Evolutionary conservation across 2,113 vertebrate species (phyloP).

Genomic region (Apistogramma diplotaenia): DNA sequence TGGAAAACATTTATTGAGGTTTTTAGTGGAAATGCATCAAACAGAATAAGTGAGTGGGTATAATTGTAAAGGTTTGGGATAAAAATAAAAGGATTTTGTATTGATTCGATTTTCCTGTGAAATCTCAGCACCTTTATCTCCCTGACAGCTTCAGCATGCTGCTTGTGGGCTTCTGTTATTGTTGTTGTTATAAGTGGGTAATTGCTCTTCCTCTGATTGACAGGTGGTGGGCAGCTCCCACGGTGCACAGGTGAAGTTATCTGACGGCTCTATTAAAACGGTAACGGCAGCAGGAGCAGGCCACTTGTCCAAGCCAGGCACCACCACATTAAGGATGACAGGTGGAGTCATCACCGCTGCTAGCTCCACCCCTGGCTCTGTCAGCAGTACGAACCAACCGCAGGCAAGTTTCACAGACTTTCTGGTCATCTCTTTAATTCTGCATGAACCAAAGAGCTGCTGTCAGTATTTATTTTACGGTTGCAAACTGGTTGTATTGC

Average conservation of each 20-base stretch:
- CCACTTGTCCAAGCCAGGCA: conserved; percentile 91
- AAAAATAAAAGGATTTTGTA: neutral
- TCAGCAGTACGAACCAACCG: conserved; percentile 69
- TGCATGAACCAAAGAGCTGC: neutral
- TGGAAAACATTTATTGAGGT: neutral
- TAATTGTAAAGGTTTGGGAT: neutral
- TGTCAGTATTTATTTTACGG: neutral
- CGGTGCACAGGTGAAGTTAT: conserved; percentile 88
- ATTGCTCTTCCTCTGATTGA: conserved; percentile 23
- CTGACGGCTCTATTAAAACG: conserved; percentile 88
- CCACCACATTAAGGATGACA: conserved; percentile 89
- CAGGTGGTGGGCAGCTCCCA: conserved; percentile 85
- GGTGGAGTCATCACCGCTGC: conserved; percentile 91
- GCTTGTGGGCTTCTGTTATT: neutral
- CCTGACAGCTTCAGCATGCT: neutral
- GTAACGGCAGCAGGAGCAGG: conserved; percentile 78
- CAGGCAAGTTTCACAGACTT: conserved; percentile 56
- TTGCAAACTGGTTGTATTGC: neutral
- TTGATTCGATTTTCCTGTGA: neutral
- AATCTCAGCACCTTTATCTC: neutral
- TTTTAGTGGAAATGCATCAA: neutral
- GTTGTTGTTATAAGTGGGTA: neutral
- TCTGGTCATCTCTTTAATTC: neutral
- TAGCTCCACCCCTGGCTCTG: conserved; percentile 78
- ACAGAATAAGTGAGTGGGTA: neutral